A percentile compares a stretch with the other conserved stretches of the same genome.
phyloP scores from a whole-genome alignment of 2,797 vertebrate species.

The Callimico goeldii region DNA sequence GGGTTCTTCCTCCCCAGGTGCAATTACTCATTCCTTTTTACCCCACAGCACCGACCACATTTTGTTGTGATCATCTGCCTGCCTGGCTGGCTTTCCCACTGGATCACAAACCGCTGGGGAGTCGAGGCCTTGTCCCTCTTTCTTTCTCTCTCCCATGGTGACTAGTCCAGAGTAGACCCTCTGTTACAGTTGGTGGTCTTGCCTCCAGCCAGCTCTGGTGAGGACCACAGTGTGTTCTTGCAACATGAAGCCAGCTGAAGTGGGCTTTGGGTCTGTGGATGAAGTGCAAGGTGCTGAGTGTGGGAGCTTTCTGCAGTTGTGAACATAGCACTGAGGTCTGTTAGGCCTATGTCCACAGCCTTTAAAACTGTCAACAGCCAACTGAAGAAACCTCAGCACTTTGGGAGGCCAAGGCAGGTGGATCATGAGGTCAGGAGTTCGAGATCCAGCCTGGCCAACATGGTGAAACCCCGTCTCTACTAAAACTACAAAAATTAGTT shows the following conservation, averaged over 20 bases:
- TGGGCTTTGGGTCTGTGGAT: background rate
- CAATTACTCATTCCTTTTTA: background rate
- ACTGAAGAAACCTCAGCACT: too few species aligned
- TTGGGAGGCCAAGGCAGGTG: too few species aligned
- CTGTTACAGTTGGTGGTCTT: background rate
- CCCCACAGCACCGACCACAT: background rate
- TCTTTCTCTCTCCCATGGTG: background rate
- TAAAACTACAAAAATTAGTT: too few species aligned
- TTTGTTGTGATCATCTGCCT: background rate
- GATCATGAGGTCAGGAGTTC: too few species aligned
- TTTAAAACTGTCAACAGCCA: background rate
- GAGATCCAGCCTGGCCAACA: too few species aligned
- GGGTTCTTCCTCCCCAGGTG: background rate
- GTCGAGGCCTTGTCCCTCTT: background rate
- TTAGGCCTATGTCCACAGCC: background rate
- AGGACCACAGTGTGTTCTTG: background rate
- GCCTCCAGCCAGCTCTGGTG: background rate
- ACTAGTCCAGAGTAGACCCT: background rate
- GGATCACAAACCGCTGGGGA: background rate
- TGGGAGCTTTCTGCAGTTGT: background rate
- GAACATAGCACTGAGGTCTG: background rate
- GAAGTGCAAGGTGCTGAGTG: background rate
- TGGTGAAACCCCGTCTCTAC: too few species aligned
- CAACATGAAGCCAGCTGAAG: background rate
- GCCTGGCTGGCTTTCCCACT: background rate